Base-by-base conservation (phyloP, 2,113 vertebrate genomes). In the Isurus oxyrinchus region DNA sequence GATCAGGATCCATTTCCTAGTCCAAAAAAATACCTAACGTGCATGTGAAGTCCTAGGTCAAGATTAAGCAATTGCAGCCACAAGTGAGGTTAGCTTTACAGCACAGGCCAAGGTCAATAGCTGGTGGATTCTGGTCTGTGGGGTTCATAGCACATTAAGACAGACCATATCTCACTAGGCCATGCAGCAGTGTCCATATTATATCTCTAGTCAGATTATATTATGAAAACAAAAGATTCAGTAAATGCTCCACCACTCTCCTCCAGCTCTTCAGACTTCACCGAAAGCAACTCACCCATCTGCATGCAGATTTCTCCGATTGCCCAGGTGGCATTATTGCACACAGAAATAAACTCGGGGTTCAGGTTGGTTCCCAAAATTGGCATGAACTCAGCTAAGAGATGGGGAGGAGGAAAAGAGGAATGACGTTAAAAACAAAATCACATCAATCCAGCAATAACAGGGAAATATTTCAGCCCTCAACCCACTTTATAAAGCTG, bases 301-400 rank as follows among this genome's bases (percentile, higher is more conserved):
- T 99, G 99, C 99, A 99, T 99, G 96, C 99, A 99, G 98, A 99
- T 99, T 98, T 99, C 99, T 1, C 99, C 99, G 0, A 99, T 99
- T 97, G 99, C 99, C 99, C 99, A 99, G 84, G 99, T 99, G 0
- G 99, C 99, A 11, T 99, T 99, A 97, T 99, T 99, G 97, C 99
- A 99, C 27, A 99, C 99, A 0, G 99, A 99, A 97, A 99, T 99
- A 97, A 99, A 99, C 96, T 99, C 99, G 0, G 99, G 99, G 97
- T 99, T 99, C 96, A 99, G 97, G 97, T 99, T 99, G 96, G 99
- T 99, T 96, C 99, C 99, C n/a, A 99, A 97, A 97, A 99, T 99
- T 1, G 99, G 99, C 99, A 99, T 99, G 97, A 99, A 99, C 96
- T 99, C 99, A 0, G 99, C 99, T 99, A 97, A 63, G n/a, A 40